These are phyloP conservation scores for Criorhina ranunculi DNA, from an alignment of 2,888 invertebrate species.

Conservation along the genomic window DNA sequence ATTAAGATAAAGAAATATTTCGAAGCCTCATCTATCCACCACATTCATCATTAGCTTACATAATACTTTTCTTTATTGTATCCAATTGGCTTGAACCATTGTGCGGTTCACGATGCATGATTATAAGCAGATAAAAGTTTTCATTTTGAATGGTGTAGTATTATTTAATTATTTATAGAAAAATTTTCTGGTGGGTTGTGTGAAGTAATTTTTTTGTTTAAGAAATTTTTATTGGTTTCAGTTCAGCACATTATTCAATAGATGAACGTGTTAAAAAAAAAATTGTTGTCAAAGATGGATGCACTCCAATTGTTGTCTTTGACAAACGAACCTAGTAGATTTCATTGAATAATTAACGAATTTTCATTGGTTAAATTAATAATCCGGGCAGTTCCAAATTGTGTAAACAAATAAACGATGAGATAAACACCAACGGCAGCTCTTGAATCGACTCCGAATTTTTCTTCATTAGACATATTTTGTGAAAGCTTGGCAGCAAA, in stretches of 20 bases:
- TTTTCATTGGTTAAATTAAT: no score
- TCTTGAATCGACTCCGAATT: no score
- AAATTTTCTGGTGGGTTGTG: constrained; percentile 20
- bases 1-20: constrained; percentile 50
- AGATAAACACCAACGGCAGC: no score
- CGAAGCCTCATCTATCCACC: constrained; percentile 4
- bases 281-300: not conserved
- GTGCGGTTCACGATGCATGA: constrained; percentile 66
- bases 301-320: not conserved
- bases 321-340: not conserved
- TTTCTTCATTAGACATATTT: no score
- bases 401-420: no score
- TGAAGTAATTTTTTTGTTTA: constrained; percentile 8
- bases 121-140: constrained; percentile 37
- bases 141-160: constrained; percentile 42
- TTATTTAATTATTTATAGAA: constrained; percentile 47
- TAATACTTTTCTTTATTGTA: constrained; percentile 44
- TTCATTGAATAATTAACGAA: no score
- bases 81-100: constrained; percentile 43
- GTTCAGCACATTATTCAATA: not conserved
- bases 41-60: constrained; percentile 62
- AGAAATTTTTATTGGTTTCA: constrained; percentile 17
- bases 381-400: no score
- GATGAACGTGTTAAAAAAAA: constrained; percentile 15
- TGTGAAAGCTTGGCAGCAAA: no score